Conservation (phyloP, 1,140 invertebrate species). For the Leptinotarsa defecta region DNA sequence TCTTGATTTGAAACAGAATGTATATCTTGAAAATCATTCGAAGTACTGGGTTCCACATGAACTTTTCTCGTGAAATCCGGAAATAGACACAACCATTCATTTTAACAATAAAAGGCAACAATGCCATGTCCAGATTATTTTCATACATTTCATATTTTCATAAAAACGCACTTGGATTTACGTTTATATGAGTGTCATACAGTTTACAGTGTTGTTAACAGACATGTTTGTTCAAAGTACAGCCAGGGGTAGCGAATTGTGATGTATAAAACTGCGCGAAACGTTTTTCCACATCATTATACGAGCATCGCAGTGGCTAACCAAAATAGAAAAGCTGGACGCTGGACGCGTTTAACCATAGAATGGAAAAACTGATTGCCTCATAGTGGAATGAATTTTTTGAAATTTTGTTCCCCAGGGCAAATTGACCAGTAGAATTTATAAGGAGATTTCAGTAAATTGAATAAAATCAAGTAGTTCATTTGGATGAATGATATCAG, state of each 20-base stretch:
- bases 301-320: slow-evolving; percentile 4
- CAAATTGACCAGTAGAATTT: too few species aligned
- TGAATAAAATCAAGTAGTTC: too few species aligned
- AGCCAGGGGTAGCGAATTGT: slow-evolving; percentile 6
- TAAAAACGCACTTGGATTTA: background rate
- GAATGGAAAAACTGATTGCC: background rate
- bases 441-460: too few species aligned
- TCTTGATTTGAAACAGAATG: too few species aligned
- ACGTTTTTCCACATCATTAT: slow-evolving; percentile 2
- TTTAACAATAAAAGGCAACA: background rate
- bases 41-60: too few species aligned
- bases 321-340: slow-evolving; percentile 15
- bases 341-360: slow-evolving; percentile 10
- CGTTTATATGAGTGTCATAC: background rate
- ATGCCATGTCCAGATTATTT: background rate
- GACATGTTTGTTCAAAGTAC: background rate
- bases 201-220: background rate
- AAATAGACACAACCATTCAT: too few species aligned
- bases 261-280: slow-evolving; percentile 15
- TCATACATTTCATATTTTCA: background rate
- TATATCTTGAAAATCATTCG: too few species aligned
- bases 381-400: too few species aligned
- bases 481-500: too few species aligned
- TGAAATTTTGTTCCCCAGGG: too few species aligned
- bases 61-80: too few species aligned